These are phyloP conservation scores for Holothuria glaberrima DNA, from an alignment of 35 echinoderm and acorn worm species.

Conservation along the genomic window DNA sequence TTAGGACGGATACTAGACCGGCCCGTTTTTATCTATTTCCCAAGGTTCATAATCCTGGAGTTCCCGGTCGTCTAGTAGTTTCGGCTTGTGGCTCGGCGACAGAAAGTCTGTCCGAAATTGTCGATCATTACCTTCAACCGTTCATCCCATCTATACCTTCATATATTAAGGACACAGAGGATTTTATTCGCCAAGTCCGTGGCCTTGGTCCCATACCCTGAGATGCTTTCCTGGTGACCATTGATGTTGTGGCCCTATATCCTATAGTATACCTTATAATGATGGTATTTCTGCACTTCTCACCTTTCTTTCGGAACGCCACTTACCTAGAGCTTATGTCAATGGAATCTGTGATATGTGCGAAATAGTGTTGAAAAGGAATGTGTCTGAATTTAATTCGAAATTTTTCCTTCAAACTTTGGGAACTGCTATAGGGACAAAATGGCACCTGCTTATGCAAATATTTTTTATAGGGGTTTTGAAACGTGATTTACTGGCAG, in stretches of 20 bases:
- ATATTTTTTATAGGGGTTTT: no score
- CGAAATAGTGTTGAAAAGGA: background rate
- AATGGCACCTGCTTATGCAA: no score
- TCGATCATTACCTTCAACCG: conserved; percentile 26
- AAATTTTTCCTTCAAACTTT: no score
- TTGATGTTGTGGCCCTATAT: conserved; percentile 11
- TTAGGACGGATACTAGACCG: background rate
- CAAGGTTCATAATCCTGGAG: background rate
- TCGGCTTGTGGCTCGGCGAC: conserved; percentile 8
- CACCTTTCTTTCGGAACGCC: background rate
- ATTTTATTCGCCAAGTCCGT: conserved; percentile 12
- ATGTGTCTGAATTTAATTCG: conserved; percentile 1
- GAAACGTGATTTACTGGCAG: no score
- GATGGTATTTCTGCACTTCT: background rate
- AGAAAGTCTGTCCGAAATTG: background rate
- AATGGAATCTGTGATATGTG: conserved; percentile 9
- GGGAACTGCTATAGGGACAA: no score
- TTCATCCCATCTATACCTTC: background rate
- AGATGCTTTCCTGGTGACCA: background rate
- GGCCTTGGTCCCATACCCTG: background rate
- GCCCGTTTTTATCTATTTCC: conserved; percentile 32
- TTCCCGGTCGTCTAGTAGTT: background rate
- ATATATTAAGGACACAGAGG: conserved; percentile 10
- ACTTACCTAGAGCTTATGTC: background rate
- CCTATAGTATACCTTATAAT: conserved; percentile 7